Conservation (phyloP, 2,113 vertebrate species). For the Atrichornis clamosus region DNA sequence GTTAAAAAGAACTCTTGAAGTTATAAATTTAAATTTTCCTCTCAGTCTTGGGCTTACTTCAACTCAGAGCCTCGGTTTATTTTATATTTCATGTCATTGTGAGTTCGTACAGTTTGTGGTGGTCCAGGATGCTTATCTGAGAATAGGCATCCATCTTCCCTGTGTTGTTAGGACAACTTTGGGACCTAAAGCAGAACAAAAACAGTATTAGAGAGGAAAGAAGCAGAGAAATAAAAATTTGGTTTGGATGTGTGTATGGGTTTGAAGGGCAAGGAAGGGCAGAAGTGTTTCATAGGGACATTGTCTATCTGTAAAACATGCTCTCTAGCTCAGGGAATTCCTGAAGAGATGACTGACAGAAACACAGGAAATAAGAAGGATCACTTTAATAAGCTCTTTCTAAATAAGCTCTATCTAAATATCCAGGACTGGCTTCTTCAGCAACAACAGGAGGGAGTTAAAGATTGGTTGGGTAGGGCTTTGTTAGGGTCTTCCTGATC, state of each 20-base stretch:
- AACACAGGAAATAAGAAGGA: neutral
- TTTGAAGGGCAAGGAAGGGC: neutral
- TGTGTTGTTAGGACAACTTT: neutral
- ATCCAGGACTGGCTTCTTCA: neutral
- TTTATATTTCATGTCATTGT: neutral
- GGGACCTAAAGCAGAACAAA: neutral
- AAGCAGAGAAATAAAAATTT: neutral
- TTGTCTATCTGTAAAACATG: neutral
- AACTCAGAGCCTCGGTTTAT: neutral
- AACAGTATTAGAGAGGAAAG: neutral
- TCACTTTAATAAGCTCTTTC: neutral
- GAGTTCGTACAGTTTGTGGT: neutral
- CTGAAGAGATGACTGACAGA: neutral
- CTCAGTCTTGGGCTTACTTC: neutral
- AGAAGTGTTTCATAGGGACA: neutral
- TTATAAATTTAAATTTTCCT: neutral
- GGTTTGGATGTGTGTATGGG: neutral
- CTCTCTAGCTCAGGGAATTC: neutral
- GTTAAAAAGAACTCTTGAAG: neutral
- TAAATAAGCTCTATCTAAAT: neutral
- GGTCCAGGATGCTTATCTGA: neutral
- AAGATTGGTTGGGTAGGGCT: neutral
- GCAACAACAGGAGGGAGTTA: neutral
- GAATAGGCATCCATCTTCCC: neutral
- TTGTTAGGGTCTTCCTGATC: neutral